Percentiles rank a stretch among this genome's conserved stretches.
Conservation (phyloP, 2,888 invertebrate species). For the Hartigia nigra region DNA sequence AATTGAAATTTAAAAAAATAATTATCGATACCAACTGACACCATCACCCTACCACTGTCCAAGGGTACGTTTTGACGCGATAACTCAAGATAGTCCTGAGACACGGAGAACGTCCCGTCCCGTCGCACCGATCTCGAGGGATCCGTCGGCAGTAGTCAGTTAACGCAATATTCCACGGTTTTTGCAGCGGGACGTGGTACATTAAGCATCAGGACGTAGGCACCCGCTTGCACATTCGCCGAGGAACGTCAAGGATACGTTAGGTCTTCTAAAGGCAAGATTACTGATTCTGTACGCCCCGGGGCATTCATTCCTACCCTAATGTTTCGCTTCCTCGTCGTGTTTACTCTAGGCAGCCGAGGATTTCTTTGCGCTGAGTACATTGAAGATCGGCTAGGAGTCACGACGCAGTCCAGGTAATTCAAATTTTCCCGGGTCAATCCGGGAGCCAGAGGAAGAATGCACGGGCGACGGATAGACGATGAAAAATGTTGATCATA, state of each 20-base stretch:
- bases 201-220: constrained; percentile 32
- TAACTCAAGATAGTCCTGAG: background rate
- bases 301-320: constrained; percentile 43
- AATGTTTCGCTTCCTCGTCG: constrained; percentile 38
- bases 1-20: too few species aligned
- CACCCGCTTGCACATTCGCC: constrained; percentile 18
- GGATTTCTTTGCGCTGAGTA: background rate
- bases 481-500: background rate
- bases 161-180: constrained; percentile 36
- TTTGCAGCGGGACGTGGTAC: constrained; percentile 29
- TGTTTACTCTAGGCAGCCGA: constrained; percentile 27
- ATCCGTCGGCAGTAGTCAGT: constrained; percentile 24
- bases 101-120: constrained; percentile 23
- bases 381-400: background rate
- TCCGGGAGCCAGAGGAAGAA: background rate
- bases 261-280: constrained; percentile 28
- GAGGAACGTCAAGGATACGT: constrained; percentile 16
- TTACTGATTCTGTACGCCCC: constrained; percentile 54
- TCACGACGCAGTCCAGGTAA: background rate
- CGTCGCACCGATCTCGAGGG: constrained; percentile 22
- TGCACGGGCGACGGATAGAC: background rate
- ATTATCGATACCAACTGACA: too few species aligned
- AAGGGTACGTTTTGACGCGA: background rate
- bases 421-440: background rate
- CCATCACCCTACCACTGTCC: too few species aligned